Percentiles rank a stretch among this genome's conserved stretches.
These are phyloP conservation scores for Chironomus tepperi DNA, from an alignment of 1,140 invertebrate genomes.

Conservation along the genomic window DNA sequence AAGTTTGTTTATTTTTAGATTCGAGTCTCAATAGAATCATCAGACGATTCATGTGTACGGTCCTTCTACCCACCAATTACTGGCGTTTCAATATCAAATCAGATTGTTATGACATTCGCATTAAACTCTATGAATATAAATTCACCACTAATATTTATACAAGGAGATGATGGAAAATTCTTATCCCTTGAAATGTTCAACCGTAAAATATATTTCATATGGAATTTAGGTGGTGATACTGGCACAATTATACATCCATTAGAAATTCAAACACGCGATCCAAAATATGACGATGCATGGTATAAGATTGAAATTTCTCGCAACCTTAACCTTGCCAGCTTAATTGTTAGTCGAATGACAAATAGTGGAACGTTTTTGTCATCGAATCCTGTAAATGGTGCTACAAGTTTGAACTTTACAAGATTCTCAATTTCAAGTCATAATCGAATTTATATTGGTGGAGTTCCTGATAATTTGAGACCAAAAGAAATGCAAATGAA, in stretches of 20 bases:
- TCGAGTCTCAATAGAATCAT: slow-evolving; percentile 62
- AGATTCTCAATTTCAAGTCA: slow-evolving; percentile 36
- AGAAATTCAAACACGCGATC: slow-evolving; percentile 46
- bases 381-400: slow-evolving; percentile 30
- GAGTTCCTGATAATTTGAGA: slow-evolving; percentile 44
- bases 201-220: slow-evolving; percentile 61
- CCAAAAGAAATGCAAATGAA: slow-evolving; percentile 38
- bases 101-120: slow-evolving; percentile 57
- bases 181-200: slow-evolving; percentile 71
- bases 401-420: slow-evolving; percentile 34
- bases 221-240: slow-evolving; percentile 66
- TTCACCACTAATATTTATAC: slow-evolving; percentile 41
- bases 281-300: slow-evolving; percentile 58
- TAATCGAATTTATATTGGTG: slow-evolving; percentile 51
- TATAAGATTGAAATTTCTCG: slow-evolving; percentile 61
- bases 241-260: slow-evolving; percentile 54
- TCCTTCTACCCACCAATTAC: slow-evolving; percentile 56
- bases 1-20: slow-evolving; percentile 49
- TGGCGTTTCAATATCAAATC: slow-evolving; percentile 59
- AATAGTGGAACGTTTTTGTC: slow-evolving; percentile 33
- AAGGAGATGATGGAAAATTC: slow-evolving; percentile 53
- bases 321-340: slow-evolving; percentile 39
- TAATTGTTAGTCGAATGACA: slow-evolving; percentile 37
- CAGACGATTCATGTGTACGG: slow-evolving; percentile 58
- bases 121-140: slow-evolving; percentile 43